Evolutionary conservation across 2,797 vertebrate species (phyloP), one percentile per base, ranked within the genome.

Genomic region (Cheirogaleus major): DNA sequence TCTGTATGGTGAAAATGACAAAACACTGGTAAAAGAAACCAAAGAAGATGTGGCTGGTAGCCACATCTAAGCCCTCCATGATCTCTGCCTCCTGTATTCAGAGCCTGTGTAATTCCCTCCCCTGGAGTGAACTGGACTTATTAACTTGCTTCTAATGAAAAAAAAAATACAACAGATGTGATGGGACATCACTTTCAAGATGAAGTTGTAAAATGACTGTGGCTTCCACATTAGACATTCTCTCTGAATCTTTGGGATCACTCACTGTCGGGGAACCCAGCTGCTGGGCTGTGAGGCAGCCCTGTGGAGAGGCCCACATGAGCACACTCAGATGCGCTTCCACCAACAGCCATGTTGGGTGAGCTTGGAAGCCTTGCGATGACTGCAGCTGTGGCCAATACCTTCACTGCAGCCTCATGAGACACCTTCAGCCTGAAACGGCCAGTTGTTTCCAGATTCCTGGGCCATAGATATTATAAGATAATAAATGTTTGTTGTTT

Each of bases 11-110:
- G 32, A 92, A 97, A 95, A 86, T 2, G 45, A 73, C 41, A 65
- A 78, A 92, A 93, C 38, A 11, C n/a, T 87, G 67, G 75, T 75
- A 63, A 92, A 91, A 91, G 70, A 84, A 73, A 75, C 30, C 52
- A 75, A 82, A 94, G 45, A 76, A 41, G 38, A 81, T 43, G 23
- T 55, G 32, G n/a, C 13, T 2, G 59, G 59, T 63, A 18, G 30
- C 79, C 38, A n/a, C n/a, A n/a, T 65, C 20, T 45, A 45, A 30
- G 83, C 73, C 35, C 22, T 92, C 59, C 57, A 25, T 43, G 41
- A 91, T 41, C 52, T 63, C 61, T 4, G 22, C 23, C 15, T 30
- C 2, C 55, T 95, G 18, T 57, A 63, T 79, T 93, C 57, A 86
- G 69, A 41, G 27, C 27, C 73, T 65, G 6, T 20, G 12, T 63